Conservation (phyloP, 2,888 invertebrate genomes). For the Thymelicus acteon region DNA sequence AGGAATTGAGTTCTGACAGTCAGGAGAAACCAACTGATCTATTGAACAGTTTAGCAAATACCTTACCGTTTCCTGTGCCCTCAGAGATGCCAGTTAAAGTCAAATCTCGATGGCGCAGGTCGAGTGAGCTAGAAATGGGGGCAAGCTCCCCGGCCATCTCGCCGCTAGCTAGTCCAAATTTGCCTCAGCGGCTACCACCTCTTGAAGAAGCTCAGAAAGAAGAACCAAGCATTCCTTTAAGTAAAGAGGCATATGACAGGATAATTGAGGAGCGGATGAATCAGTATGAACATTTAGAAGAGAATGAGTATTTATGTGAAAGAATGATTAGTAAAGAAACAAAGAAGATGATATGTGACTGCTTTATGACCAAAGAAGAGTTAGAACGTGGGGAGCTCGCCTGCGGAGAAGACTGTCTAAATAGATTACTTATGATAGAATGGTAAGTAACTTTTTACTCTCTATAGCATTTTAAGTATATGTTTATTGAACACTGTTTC, state of each 20-base stretch:
- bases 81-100: slow-evolving; percentile 90
- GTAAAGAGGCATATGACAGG: slow-evolving; percentile 76
- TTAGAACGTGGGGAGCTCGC: slow-evolving; percentile 92
- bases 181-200: slow-evolving; percentile 61
- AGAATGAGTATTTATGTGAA: slow-evolving; percentile 94
- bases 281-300: slow-evolving; percentile 91
- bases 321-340: slow-evolving; percentile 95
- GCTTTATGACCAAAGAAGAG: slow-evolving; percentile 95
- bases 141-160: slow-evolving; percentile 72
- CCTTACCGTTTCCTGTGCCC: slow-evolving; percentile 74
- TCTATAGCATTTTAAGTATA: too few species aligned
- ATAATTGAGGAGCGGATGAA: slow-evolving; percentile 86
- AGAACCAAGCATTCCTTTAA: slow-evolving; percentile 53
- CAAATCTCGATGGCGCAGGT: slow-evolving; percentile 91
- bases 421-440: slow-evolving; percentile 98
- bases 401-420: slow-evolving; percentile 98
- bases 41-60: slow-evolving; percentile 62
- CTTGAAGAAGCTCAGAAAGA: slow-evolving; percentile 58
- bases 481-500: too few species aligned
- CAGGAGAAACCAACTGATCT: slow-evolving; percentile 66
- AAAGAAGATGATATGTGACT: slow-evolving; percentile 97
- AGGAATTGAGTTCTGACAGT: slow-evolving; percentile 86
- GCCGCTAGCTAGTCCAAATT: slow-evolving; percentile 69
- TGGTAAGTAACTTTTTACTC: slow-evolving; percentile 86
- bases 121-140: slow-evolving; percentile 90